A percentile compares a stretch with the other conserved stretches of the same genome.
phyloP scores from a whole-genome alignment of 2,888 invertebrate genomes.

The Mesoligia furuncula region DNA sequence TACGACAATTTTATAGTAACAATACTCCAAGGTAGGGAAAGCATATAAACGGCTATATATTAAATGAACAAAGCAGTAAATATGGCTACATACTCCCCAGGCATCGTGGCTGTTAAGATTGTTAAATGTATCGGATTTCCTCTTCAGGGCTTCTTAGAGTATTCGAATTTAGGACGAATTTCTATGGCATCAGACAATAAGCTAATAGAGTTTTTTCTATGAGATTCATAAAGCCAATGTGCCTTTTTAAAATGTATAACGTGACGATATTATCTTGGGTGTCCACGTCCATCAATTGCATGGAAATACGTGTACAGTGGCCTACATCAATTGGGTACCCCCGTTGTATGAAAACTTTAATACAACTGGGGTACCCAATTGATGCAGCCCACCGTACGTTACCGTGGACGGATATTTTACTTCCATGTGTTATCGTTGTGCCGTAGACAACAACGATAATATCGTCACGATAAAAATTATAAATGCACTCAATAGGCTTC shows the following conservation, averaged over 20 bases:
- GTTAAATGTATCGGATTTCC: slow-evolving; percentile 38
- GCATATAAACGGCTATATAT: slow-evolving; percentile 21
- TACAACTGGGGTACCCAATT: too few species aligned
- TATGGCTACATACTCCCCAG: slow-evolving; percentile 35
- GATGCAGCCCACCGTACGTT: too few species aligned
- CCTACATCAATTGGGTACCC: too few species aligned
- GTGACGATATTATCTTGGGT: neutral
- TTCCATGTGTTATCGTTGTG: neutral
- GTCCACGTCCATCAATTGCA: neutral
- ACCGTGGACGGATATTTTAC: too few species aligned
- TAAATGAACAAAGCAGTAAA: slow-evolving; percentile 34
- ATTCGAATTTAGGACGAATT: neutral
- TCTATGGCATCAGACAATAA: neutral
- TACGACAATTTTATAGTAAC: slow-evolving; percentile 8
- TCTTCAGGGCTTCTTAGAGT: neutral
- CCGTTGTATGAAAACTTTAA: too few species aligned
- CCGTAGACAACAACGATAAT: neutral
- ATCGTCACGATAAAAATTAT: neutral
- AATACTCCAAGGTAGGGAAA: neutral
- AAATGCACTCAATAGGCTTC: neutral
- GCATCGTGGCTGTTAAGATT: slow-evolving; percentile 29
- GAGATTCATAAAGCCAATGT: neutral
- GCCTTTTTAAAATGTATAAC: neutral
- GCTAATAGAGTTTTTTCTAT: neutral
- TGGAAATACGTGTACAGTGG: neutral